These are phyloP conservation scores for Drosophila barbarae DNA, from an alignment of 2,888 invertebrate species.

Conservation along the genomic window DNA sequence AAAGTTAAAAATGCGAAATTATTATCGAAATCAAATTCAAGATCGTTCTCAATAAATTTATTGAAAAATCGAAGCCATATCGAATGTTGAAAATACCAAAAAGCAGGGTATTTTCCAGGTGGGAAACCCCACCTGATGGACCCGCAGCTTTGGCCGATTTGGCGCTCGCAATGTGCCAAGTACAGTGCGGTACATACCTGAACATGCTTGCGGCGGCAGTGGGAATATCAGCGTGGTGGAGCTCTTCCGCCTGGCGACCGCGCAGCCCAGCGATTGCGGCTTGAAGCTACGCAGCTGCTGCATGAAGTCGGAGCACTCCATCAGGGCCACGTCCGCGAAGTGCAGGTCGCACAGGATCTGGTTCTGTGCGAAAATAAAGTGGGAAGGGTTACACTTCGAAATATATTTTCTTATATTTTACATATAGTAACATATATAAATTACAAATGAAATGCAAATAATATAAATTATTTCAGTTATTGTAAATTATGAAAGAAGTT, in stretches of 20 bases:
- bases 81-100: neutral
- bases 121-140: neutral
- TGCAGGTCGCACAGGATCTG: constrained; percentile 97
- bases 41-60: neutral
- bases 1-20: too few relatives aligned
- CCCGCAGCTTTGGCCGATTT: constrained; percentile 8
- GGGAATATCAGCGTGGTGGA: constrained; percentile 97
- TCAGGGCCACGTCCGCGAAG: constrained; percentile 97
- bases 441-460: neutral
- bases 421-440: neutral
- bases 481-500: too few relatives aligned
- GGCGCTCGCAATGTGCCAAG: constrained; percentile 22
- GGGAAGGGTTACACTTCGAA: neutral
- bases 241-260: constrained; percentile 94
- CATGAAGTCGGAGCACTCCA: constrained; percentile 99
- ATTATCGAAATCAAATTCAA: too few relatives aligned
- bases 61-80: neutral
- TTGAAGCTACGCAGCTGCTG: constrained; percentile 97
- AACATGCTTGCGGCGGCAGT: constrained; percentile 95
- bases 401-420: neutral
- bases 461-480: too few relatives aligned
- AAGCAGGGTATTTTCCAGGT: neutral
- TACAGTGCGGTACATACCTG: constrained; percentile 83
- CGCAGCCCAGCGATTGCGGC: constrained; percentile 96
- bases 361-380: constrained; percentile 81